Evolutionary conservation across 2,888 invertebrate species (phyloP), one percentile per base, ranked within the genome.

Genomic region (Machimus rusticus): DNA sequence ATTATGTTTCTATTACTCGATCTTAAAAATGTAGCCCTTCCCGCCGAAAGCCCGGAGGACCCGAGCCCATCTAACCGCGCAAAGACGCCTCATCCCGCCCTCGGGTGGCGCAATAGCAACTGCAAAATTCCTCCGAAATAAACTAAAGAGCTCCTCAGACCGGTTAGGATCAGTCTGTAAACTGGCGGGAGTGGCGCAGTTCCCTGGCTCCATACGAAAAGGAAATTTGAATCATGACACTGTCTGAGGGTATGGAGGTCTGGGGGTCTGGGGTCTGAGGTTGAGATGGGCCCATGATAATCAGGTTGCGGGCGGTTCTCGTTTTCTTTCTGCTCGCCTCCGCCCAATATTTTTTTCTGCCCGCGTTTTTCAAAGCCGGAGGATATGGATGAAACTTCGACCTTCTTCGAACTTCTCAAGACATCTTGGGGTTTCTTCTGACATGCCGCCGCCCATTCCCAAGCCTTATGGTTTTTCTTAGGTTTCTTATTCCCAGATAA

Each of bases 191-290:
- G 79, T 79, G 79, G 79, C 66, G 14, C 66, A 66, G 66, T 14
- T 66, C 66, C 66, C 14, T 31, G 43, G 46, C 51, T 79, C 51
- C 46, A 79, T 51, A 79, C 55, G 51, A 79, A 78, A 79, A 46
- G 79, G 79, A 51, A 79, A 79, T 79, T 79, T 79, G 79, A 79
- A 79, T 79, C 79, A 79, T 79, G 79, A 79, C 28, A 28, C 79
- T 79, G 51, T 46, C 46, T 28, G 51, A 79, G 28, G 79, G n/a
- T n/a, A n/a, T n/a, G n/a, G n/a, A n/a, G n/a, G n/a, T n/a, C n/a
- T n/a, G n/a, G n/a, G n/a, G n/a, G n/a, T n/a, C n/a, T n/a, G n/a
- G n/a, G n/a, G 28, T 28, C 28, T 28, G 51, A 79, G 28, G 79
- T 79, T 51, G 31, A 28, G 79, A 79, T 51, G 39, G n/a, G 31